A percentile compares a stretch with the other conserved stretches of the same genome.
Conservation (phyloP, 2,888 invertebrate genomes). For the Hofmannophila pseudospretella region DNA sequence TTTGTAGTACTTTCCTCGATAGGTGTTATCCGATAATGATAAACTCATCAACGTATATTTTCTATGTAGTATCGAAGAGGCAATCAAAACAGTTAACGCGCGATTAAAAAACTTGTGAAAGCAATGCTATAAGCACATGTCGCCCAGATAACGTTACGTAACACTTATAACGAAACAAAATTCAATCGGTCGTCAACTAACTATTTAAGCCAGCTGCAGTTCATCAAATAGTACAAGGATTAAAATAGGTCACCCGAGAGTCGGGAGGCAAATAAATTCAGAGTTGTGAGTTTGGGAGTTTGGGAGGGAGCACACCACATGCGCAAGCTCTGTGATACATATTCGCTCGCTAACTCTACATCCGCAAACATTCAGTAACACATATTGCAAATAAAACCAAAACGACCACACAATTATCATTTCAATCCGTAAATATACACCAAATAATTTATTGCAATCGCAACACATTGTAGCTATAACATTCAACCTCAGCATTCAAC, state of each 20-base stretch:
- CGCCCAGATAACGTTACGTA: constrained; percentile 27
- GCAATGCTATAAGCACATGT: constrained; percentile 28
- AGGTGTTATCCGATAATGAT: too few species aligned
- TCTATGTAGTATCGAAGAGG: too few species aligned
- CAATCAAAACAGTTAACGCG: too few species aligned
- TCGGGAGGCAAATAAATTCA: constrained; percentile 18
- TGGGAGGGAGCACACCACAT: too few species aligned
- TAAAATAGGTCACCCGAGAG: constrained; percentile 48
- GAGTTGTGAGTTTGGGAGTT: not conserved
- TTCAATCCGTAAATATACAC: constrained; percentile 8
- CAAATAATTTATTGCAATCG: not conserved
- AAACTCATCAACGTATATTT: too few species aligned
- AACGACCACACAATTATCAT: not conserved
- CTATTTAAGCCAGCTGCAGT: constrained; percentile 27
- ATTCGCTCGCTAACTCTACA: constrained; percentile 17
- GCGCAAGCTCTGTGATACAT: too few species aligned
- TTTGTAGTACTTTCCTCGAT: too few species aligned
- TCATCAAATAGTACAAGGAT: constrained; percentile 33
- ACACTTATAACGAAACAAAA: constrained; percentile 11
- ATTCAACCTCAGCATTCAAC: too few species aligned
- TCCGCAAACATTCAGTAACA: constrained; percentile 31
- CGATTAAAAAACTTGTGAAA: constrained; percentile 43
- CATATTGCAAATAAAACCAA: constrained; percentile 22
- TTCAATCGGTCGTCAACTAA: constrained; percentile 22
- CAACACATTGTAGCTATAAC: not conserved